These are phyloP conservation scores for Pipistrellus pipistrellus DNA, from an alignment of 2,797 vertebrate species.

Conservation along the genomic window DNA sequence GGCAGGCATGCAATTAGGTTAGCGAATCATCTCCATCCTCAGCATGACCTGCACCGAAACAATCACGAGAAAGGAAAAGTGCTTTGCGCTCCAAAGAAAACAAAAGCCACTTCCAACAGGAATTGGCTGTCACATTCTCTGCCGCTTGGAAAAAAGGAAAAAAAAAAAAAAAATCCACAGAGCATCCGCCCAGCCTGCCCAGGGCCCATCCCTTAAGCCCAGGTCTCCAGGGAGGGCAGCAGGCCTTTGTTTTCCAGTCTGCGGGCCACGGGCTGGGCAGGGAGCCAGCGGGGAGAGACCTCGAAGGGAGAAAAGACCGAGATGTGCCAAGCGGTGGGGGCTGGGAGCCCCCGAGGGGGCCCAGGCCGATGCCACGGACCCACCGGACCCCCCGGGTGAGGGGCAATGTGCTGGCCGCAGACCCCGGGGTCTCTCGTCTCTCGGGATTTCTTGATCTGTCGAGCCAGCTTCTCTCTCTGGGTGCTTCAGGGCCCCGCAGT, in stretches of 20 bases:
- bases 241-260: constrained; percentile 83
- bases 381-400: not conserved
- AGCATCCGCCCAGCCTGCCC: constrained; percentile 79
- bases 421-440: not conserved
- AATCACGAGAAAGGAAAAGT: constrained; percentile 82
- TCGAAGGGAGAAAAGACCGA: constrained; percentile 46
- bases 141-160: constrained; percentile 77
- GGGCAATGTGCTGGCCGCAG: not conserved
- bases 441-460: not conserved
- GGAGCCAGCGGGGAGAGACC: constrained; percentile 74
- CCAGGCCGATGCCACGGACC: not conserved
- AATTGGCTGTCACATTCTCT: constrained; percentile 84
- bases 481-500: not conserved
- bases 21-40: constrained; percentile 60
- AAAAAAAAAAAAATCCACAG: constrained; percentile 79
- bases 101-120: constrained; percentile 83
- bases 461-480: not conserved
- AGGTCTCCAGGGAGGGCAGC: constrained; percentile 75
- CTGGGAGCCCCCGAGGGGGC: not conserved
- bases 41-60: constrained; percentile 75
- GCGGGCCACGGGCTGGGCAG: constrained; percentile 73
- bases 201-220: constrained; percentile 81
- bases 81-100: constrained; percentile 82
- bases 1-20: constrained; percentile 55
- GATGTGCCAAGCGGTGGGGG: not conserved